A percentile compares a stretch with the other conserved stretches of the same genome.
Evolutionary conservation across 2,113 vertebrate species (phyloP).

Genomic region (Macaca nemestrina): DNA sequence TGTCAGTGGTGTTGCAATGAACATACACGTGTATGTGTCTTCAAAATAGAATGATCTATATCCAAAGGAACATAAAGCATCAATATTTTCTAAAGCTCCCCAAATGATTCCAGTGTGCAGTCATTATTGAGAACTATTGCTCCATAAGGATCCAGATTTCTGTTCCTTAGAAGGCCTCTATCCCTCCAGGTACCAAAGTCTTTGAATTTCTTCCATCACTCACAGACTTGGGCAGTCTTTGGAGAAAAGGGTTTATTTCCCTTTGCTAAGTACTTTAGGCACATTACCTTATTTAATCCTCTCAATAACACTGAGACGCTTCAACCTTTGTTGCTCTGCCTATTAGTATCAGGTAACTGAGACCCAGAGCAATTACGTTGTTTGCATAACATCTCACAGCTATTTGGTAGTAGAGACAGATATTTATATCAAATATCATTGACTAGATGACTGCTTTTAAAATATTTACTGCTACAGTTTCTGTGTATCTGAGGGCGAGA

Average conservation of each 20-base stretch:
- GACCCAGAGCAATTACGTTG: background rate
- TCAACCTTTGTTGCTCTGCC: background rate
- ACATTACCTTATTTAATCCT: background rate
- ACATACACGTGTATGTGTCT: too few species aligned
- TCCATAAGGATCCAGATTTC: background rate
- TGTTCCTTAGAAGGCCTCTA: background rate
- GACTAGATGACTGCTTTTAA: background rate
- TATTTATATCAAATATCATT: background rate
- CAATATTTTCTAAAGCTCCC: background rate
- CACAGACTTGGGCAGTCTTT: background rate
- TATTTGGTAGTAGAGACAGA: background rate
- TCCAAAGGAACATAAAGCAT: background rate
- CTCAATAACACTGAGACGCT: background rate
- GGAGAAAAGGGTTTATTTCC: background rate
- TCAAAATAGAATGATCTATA: too few species aligned
- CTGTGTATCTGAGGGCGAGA: background rate
- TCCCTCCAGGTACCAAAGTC: background rate
- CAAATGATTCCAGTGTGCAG: background rate
- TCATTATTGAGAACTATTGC: background rate
- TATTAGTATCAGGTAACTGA: background rate
- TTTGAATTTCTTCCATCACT: background rate
- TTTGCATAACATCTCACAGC: background rate
- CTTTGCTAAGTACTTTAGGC: background rate
- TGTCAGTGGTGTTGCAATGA: too few species aligned
- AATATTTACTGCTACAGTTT: background rate